Evolutionary conservation across 2,797 vertebrate genomes (phyloP), one percentile per base, ranked within the genome.

Genomic region (Lycodopsis pacificus): DNA sequence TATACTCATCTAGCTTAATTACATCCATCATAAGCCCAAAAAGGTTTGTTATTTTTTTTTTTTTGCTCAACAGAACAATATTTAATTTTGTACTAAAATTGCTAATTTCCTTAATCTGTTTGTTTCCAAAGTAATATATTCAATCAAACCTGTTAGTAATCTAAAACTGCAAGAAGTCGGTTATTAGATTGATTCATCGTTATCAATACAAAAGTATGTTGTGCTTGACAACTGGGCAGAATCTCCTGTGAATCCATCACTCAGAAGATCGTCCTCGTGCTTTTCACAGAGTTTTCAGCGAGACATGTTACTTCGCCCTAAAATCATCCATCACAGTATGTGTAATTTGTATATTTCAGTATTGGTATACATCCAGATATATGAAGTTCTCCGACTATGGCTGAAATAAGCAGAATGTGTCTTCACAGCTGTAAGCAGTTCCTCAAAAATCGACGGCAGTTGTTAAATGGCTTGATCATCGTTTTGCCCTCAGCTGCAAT

Each of bases 1-100:
- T n/a, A n/a, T n/a, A n/a, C n/a, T 66, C 53, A 54, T 75, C 49
- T 61, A 48, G 77, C 54, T 61, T 44, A 49, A 81, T 67, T 73
- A 38, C 62, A 74, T 9, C 64, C 19, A 12, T 66, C 65, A 32
- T 48, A 13, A 48, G 53, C 10, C 22, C 2, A 30, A 62, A 58
- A 34, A n/a, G n/a, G n/a, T n/a, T n/a, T 32, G 0, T 7, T 32
- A 7, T 71, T 3, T 59, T 5, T 38, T 40, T 54, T 40, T 46
- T 61, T 56, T 27, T 12, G n/a, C 36, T 56, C 68, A 53, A 34
- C 40, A 17, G n/a, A 27, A 48, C 36, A 34, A n/a, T n/a, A n/a
- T n/a, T n/a, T n/a, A n/a, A n/a, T n/a, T n/a, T n/a, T n/a, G n/a
- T n/a, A n/a, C n/a, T n/a, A n/a, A n/a, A n/a, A n/a, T n/a, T n/a